phyloP scores from a whole-genome alignment of 1,140 invertebrate species.

The Diachasmimorpha longicaudata region DNA sequence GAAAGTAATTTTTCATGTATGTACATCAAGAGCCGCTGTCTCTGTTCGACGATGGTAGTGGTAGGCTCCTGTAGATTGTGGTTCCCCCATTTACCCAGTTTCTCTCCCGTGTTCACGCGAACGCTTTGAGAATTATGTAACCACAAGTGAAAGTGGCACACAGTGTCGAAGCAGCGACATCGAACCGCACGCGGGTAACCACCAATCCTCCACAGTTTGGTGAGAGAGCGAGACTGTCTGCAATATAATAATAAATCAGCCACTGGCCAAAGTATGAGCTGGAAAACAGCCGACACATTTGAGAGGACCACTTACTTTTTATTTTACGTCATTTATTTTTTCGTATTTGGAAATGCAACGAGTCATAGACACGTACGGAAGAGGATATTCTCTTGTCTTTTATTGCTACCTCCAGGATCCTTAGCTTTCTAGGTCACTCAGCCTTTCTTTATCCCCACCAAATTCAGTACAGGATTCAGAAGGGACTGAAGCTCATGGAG shows the following conservation, averaged over 20 bases:
- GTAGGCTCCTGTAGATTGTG: conserved; percentile 54
- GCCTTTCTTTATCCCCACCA: too few relatives aligned
- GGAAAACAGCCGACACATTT: neutral
- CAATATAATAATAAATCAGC: conserved; percentile 24
- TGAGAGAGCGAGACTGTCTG: conserved; percentile 8
- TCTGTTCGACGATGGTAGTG: conserved; percentile 14
- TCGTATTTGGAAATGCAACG: too few relatives aligned
- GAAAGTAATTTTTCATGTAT: too few relatives aligned
- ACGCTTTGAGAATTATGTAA: conserved; percentile 55
- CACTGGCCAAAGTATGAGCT: neutral
- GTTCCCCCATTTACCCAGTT: conserved; percentile 63
- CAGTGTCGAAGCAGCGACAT: conserved; percentile 46
- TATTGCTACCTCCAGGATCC: too few relatives aligned
- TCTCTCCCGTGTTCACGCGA: conserved; percentile 42
- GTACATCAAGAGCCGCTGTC: neutral
- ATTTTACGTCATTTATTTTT: neutral
- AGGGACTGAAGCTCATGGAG: too few relatives aligned
- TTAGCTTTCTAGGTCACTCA: too few relatives aligned
- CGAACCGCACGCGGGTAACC: conserved; percentile 37
- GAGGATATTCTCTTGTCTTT: too few relatives aligned
- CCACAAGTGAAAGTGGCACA: conserved; percentile 63
- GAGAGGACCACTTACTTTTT: neutral
- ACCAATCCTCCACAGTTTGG: conserved; percentile 35
- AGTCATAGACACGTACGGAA: too few relatives aligned
- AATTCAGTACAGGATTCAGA: too few relatives aligned